Base-by-base conservation (phyloP, 1,140 invertebrate genomes). In the Dufourea novaeangliae region DNA sequence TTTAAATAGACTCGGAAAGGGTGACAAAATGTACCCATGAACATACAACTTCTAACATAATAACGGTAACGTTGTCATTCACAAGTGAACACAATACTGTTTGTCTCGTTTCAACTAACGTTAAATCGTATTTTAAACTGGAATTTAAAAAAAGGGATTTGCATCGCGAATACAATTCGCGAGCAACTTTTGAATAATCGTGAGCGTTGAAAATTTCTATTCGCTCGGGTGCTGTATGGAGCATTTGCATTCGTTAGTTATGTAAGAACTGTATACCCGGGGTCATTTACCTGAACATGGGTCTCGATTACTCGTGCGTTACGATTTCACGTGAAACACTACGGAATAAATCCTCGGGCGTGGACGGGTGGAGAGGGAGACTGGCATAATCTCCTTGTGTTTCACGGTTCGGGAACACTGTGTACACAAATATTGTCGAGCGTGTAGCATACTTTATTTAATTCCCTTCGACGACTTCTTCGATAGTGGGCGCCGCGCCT, bases 381-480 rank as follows among this genome's bases (percentile, higher is more conserved):
- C 50, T 17, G 29, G 59, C 69, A 73, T 70, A 79, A 82, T 79
- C 69, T 83, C 50, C 29, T 78, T 39, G 73, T 63, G 41, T 50
- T 69, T 66, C 46, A 57, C 34, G 69, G 62, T 61, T 61, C 50
- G 67, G 37, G 46, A 63, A 27, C 17, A 17, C 41, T n/a, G 50
- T 73, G 25, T 67, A 78, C 68, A 72, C 46, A 80, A n/a, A 78
- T 71, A 82, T 57, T 27, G 41, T 10, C 17, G 69, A 22, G 14
- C 12, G n/a, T 52, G 44, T 69, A 50, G 59, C 52, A 59, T 69
- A 66, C 77, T 64, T 72, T 67, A 82, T 81, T 79, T 82, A 82
- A 82, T 82, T 82, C 64, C 46, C 37, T 54, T 20, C 37, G 14
- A 25, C 64, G 39, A 68, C 56, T 64, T 39, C 61, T 67, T 73